Percentiles rank a stretch among this genome's conserved stretches.
Conservation (phyloP, 2,888 invertebrate genomes). For the Nephrotoma flavescens region DNA sequence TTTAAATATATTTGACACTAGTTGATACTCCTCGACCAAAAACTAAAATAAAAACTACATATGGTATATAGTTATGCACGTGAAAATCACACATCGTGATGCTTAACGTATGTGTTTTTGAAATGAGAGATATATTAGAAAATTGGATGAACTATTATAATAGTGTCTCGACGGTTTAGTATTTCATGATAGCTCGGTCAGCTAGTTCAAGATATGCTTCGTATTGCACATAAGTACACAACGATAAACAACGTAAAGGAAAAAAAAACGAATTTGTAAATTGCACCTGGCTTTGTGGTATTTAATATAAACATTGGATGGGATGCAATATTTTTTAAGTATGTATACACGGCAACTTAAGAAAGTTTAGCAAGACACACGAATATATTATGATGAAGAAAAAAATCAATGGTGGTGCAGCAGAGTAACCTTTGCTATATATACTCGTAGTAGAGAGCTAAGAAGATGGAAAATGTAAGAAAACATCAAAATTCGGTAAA, state of each 20-base stretch:
- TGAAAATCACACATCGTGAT: background rate
- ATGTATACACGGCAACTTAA: background rate
- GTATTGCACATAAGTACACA: background rate
- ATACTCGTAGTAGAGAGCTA: background rate
- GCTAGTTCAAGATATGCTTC: background rate
- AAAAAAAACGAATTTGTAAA: constrained; percentile 6
- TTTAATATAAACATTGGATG: constrained; percentile 1
- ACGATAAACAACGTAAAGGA: background rate
- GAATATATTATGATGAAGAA: background rate
- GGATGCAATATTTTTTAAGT: background rate
- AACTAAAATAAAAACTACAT: constrained; percentile 6
- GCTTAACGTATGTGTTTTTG: background rate
- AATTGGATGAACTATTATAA: background rate
- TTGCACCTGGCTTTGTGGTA: constrained; percentile 10
- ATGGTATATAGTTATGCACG: background rate
- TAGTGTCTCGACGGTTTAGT: background rate
- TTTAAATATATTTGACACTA: constrained; percentile 12
- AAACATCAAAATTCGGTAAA: background rate
- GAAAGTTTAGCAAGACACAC: background rate
- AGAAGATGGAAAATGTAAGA: background rate
- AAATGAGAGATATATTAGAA: background rate
- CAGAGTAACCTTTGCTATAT: background rate
- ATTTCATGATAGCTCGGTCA: background rate
- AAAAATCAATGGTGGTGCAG: background rate
- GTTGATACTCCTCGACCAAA: constrained; percentile 9